A percentile compares a stretch with the other conserved stretches of the same genome.
phyloP scores from a whole-genome alignment of 2,113 vertebrate genomes.

The Apodemus sylvaticus region DNA sequence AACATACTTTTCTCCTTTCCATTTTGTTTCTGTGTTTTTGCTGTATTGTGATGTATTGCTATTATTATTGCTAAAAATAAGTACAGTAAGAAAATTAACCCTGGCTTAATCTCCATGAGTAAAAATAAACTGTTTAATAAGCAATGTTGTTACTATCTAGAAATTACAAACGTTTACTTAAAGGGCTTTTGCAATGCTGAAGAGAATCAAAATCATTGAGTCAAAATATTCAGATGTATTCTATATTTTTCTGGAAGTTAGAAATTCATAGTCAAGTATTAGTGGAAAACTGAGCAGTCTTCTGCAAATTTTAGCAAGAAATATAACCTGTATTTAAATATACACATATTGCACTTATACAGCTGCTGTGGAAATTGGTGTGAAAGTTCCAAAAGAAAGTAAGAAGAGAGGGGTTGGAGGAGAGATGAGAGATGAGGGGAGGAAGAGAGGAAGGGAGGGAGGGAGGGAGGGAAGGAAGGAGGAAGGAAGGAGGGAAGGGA shows the following conservation, averaged over 20 bases:
- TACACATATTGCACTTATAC: neutral
- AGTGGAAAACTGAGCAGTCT: neutral
- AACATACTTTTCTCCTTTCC: neutral
- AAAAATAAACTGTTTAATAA: neutral
- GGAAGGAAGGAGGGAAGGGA: too few relatives aligned
- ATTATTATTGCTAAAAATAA: neutral
- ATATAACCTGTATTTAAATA: neutral
- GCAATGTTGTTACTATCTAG: neutral
- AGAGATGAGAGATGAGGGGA: too few relatives aligned
- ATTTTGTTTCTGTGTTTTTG: neutral
- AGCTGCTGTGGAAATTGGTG: neutral
- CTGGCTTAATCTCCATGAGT: neutral
- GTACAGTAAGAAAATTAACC: neutral
- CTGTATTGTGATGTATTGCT: neutral
- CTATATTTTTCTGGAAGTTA: neutral
- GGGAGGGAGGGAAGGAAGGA: too few relatives aligned
- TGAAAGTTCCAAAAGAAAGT: neutral
- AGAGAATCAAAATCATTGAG: neutral
- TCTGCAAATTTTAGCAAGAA: neutral
- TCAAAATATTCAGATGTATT: neutral
- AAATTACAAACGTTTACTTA: slow-evolving; percentile 40
- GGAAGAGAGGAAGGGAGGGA: too few relatives aligned
- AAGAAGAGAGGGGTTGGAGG: too few relatives aligned
- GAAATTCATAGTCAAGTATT: neutral
- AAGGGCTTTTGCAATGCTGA: too few relatives aligned